These are phyloP conservation scores for Galagoides demidoff DNA, from an alignment of 2,797 vertebrate genomes.

Conservation along the genomic window DNA sequence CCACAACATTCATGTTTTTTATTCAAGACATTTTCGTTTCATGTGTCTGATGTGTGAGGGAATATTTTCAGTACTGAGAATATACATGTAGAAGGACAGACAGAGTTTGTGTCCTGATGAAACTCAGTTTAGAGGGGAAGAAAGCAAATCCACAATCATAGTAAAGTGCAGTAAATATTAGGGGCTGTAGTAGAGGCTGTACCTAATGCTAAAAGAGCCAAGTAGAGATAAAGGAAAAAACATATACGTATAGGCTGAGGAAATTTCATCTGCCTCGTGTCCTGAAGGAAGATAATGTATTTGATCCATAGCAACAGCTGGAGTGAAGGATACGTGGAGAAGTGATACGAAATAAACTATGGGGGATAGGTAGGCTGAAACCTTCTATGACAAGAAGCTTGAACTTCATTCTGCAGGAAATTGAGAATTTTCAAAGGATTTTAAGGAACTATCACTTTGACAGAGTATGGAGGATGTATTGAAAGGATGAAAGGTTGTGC, in stretches of 20 bases:
- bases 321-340: background rate
- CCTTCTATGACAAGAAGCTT: background rate
- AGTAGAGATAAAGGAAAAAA: background rate
- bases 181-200: background rate
- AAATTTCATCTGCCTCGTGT: background rate
- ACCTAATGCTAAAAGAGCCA: background rate
- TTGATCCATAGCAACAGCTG: background rate
- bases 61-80: background rate
- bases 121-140: background rate
- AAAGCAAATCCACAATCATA: background rate
- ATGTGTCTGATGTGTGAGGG: background rate
- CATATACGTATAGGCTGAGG: background rate
- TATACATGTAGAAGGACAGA: background rate
- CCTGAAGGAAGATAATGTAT: background rate
- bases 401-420: slow-evolving; percentile 37
- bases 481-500: background rate
- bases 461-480: background rate
- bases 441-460: slow-evolving; percentile 10
- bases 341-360: background rate
- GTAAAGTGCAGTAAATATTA: background rate
- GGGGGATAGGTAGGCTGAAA: background rate
- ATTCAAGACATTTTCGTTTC: background rate
- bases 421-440: background rate
- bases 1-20: background rate
- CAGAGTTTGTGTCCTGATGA: background rate